Base-by-base conservation (phyloP, 2,888 invertebrate species). In the Brachypterus glaber region DNA sequence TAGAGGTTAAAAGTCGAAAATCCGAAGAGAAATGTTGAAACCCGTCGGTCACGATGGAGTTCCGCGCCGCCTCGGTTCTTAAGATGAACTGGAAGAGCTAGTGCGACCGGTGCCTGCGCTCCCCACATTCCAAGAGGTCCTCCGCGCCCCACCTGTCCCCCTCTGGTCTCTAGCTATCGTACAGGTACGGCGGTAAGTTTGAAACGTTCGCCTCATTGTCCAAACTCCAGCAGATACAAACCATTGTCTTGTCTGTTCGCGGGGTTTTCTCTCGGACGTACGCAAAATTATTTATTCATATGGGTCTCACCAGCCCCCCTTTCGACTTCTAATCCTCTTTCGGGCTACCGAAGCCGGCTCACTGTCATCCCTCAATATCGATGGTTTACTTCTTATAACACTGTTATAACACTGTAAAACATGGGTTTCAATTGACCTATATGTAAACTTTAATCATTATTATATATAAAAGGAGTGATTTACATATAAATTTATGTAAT, bases 81-180 rank as follows among this genome's bases (percentile, higher is more conserved):
- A 48, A 62, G 61, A 58, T 60, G 61, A 57, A 62, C 62, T 62
- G 55, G 54, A 43, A 55, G 53, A 54, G 54, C 54, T 49, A 54
- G 52, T 54, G 54, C 53, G 54, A 51, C 53, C 58, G 54, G 53
- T 57, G 54, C 59, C 56, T 59, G 57, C 60, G 58, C 60, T 62
- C 63, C 58, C 62, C 58, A 62, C 64, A 64, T 63, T 64, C 64
- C 65, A 61, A 55, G 50, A 59, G 54, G 58, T 58, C 60, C 59
- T 61, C 55, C 57, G 52, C 56, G 58, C 53, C 59, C 54, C 60
- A 56, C 60, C 56, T 51, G 58, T 52, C 52, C 53, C 59, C 57
- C 21, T 13, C 8, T 9, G 7, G 12, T 13, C 27, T 9, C 27
- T 21, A 5, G 42, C 46, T 26, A 43, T 46, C 41, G 50, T 49